A percentile compares a stretch with the other conserved stretches of the same genome.
Conservation (phyloP, 2,797 vertebrate species). For the Helarctos malayanus region DNA sequence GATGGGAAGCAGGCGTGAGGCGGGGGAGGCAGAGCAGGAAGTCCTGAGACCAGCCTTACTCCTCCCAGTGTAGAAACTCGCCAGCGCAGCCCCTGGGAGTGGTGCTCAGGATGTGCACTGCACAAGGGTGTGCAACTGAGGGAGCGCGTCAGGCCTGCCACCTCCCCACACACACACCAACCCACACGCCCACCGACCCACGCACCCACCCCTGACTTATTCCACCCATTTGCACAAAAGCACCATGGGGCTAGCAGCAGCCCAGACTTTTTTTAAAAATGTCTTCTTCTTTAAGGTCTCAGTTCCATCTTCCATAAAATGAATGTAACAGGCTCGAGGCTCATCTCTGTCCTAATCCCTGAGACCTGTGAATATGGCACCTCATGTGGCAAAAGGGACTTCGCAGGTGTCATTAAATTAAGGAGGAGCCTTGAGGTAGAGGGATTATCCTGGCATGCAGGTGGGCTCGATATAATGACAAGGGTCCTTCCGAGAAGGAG, state of each 20-base stretch:
- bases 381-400: neutral
- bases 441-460: neutral
- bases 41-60: neutral
- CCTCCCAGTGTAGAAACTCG: neutral
- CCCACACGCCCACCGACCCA: neutral
- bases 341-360: neutral
- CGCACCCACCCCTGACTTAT: no score
- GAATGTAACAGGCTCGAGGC: neutral
- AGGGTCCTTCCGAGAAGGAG: neutral
- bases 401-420: neutral
- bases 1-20: neutral
- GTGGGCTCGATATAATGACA: neutral
- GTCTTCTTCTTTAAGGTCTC: neutral
- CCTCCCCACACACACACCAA: accelerated
- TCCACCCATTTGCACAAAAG: neutral
- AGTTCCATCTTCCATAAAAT: neutral
- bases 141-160: accelerated
- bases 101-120: neutral
- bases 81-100: neutral
- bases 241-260: neutral
- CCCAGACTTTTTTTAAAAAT: neutral
- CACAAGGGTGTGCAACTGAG: neutral
- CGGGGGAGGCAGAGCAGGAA: no score
- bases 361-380: neutral
- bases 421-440: neutral